Evolutionary conservation across 1,140 invertebrate genomes (phyloP).

Genomic region (Lasioglossum baleicum): DNA sequence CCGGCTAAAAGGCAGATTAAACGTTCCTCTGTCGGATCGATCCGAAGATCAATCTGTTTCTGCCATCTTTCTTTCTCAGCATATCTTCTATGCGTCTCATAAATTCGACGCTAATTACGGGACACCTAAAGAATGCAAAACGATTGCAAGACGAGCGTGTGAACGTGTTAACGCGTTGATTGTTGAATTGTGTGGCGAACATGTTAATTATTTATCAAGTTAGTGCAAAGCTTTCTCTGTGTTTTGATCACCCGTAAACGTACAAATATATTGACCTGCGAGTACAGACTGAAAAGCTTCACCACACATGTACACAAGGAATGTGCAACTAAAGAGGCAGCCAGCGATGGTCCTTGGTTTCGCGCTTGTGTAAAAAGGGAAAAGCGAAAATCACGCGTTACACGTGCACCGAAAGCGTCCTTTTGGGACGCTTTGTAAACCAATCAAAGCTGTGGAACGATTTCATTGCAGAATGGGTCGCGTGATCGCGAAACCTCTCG

Average conservation of each 20-base stretch:
- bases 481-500: slow-evolving; percentile 49
- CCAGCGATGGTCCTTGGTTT: not conserved
- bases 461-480: slow-evolving; percentile 21
- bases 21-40: slow-evolving; percentile 47
- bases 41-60: slow-evolving; percentile 48
- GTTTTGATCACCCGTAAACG: too few species aligned
- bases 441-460: slow-evolving; percentile 45
- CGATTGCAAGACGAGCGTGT: too few species aligned
- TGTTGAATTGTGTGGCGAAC: too few species aligned
- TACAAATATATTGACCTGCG: too few species aligned
- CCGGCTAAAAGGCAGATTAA: slow-evolving; percentile 60
- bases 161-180: too few species aligned
- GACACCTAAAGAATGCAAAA: too few species aligned
- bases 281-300: too few species aligned
- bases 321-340: too few species aligned
- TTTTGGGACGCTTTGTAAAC: slow-evolving; percentile 60
- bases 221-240: too few species aligned
- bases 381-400: not conserved
- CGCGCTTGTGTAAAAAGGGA: not conserved
- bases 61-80: slow-evolving; percentile 45
- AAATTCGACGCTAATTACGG: slow-evolving; percentile 39
- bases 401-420: slow-evolving; percentile 35
- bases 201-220: too few species aligned
- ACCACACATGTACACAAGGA: too few species aligned
- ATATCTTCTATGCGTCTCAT: slow-evolving; percentile 14